Base-by-base conservation (phyloP, 2,113 vertebrate species). In the Lynx canadensis region DNA sequence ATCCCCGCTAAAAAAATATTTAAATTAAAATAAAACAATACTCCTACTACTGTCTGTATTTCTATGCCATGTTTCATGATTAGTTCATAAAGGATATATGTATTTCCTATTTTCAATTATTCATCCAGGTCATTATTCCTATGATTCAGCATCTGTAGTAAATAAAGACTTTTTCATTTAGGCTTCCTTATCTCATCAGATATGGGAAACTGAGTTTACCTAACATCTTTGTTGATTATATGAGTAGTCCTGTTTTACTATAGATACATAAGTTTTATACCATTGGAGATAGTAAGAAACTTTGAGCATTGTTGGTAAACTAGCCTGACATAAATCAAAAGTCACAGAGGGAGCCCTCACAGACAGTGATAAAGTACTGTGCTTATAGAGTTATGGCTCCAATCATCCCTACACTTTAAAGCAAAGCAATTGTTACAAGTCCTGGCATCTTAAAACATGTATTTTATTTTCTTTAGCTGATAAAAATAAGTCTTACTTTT, bases 401-500 rank as follows among this genome's bases (percentile, higher is more conserved):
- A 73, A 66, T 57, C 36, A 66, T 57, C 18, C 38, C 52, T 33
- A 36, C 0, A 36, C 31, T 79, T 90, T 66, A 94, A 90, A 93
- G 73, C 27, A 97, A 96, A 97, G 48, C 38, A 94, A 82, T 55
- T 73, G 27, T 81, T 95, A 89, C 7, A 82, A 27, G 81, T 23
- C 31, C 2, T 76, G 63, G 97, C 36, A 90, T 85, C 57, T 91
- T 84, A 74, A 76, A 92, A 71, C 9, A 18, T 52, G 4, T 19
- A n/a, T 84, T 12, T 4, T 88, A 60, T 73, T 48, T 10, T 60
- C 57, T 92, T 92, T 76, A 87, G 4, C 3, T 95, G 38, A 76
- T 95, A 57, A 96, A 97, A 89, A 81, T 87, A 98, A 92, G 33
- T 91, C 66, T 91, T 87, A 10, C 36, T 86, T 79, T 78, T 71